Conservation (phyloP, 2,797 vertebrate species). For the Alectoris magna region DNA sequence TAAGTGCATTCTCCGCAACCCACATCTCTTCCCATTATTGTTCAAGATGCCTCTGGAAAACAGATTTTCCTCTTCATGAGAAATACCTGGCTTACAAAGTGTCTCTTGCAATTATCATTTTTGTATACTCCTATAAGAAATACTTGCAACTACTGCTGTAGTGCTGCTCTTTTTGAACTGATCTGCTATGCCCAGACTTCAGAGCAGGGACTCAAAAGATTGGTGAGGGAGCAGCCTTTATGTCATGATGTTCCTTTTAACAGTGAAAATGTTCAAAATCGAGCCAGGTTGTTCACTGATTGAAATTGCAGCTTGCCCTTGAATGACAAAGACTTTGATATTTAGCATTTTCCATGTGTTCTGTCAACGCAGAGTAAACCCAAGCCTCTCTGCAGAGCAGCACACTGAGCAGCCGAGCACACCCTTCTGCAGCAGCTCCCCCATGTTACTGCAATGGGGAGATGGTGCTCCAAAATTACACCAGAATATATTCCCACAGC, state of each 20-base stretch:
- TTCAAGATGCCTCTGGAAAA: slow-evolving; percentile 52
- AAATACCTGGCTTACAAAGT: slow-evolving; percentile 37
- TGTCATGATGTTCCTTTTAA: slow-evolving; percentile 47
- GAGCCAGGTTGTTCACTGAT: slow-evolving; percentile 44
- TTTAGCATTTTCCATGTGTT: slow-evolving; percentile 66
- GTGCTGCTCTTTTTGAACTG: slow-evolving; percentile 29
- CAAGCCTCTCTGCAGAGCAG: background rate
- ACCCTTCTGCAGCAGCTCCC: background rate
- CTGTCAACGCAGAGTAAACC: slow-evolving; percentile 13
- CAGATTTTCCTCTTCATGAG: slow-evolving; percentile 39
- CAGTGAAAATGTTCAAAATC: slow-evolving; percentile 66
- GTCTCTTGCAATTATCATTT: slow-evolving; percentile 66
- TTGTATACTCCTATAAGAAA: slow-evolving; percentile 32
- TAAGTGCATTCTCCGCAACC: background rate
- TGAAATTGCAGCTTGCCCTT: slow-evolving; percentile 51
- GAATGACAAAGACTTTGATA: slow-evolving; percentile 59
- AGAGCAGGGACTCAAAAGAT: slow-evolving; percentile 39
- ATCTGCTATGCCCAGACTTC: slow-evolving; percentile 34
- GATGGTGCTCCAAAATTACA: background rate
- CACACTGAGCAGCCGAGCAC: fast-evolving
- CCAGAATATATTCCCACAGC: background rate
- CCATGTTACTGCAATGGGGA: background rate
- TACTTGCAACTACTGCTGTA: slow-evolving; percentile 17
- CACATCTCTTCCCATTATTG: slow-evolving; percentile 47
- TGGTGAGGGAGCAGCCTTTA: slow-evolving; percentile 46